Conservation (phyloP, 2,113 vertebrate species). For the Rhinolophus ferrumequinum region DNA sequence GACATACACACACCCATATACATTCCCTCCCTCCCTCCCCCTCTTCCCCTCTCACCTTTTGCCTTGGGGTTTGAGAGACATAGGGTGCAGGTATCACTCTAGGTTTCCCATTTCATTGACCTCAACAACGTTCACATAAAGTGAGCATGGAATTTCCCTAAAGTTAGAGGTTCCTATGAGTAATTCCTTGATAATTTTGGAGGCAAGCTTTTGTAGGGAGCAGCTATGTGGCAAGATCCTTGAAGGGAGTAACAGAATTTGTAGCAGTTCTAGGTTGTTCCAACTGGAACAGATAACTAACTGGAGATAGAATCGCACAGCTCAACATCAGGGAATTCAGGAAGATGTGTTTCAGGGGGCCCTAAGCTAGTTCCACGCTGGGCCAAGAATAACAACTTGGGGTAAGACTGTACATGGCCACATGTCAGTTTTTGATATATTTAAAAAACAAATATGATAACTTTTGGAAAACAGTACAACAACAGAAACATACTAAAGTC, state of each 20-base stretch:
- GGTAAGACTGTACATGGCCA: not conserved
- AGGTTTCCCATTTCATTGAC: not conserved
- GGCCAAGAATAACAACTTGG: not conserved
- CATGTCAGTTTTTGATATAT: not conserved
- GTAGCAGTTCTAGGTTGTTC: not conserved
- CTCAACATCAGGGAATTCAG: not conserved
- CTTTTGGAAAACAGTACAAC: not conserved
- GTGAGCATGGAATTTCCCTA: not conserved
- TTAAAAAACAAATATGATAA: not conserved
- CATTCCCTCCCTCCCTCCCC: not conserved
- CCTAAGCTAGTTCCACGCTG: not conserved
- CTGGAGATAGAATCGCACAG: not conserved
- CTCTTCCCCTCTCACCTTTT: not conserved
- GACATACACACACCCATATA: too few species aligned
- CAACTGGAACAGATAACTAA: not conserved
- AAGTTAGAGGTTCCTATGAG: not conserved
- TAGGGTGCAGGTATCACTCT: not conserved
- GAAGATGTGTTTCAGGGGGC: not conserved
- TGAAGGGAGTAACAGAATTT: not conserved
- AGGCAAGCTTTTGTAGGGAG: not conserved
- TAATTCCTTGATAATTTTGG: not conserved
- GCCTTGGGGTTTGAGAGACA: not conserved
- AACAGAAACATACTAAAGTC: not conserved
- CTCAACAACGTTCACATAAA: not conserved
- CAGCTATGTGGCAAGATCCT: not conserved